Conservation (phyloP, 1,140 invertebrate species). For the Lordiphosa clarofinis region DNA sequence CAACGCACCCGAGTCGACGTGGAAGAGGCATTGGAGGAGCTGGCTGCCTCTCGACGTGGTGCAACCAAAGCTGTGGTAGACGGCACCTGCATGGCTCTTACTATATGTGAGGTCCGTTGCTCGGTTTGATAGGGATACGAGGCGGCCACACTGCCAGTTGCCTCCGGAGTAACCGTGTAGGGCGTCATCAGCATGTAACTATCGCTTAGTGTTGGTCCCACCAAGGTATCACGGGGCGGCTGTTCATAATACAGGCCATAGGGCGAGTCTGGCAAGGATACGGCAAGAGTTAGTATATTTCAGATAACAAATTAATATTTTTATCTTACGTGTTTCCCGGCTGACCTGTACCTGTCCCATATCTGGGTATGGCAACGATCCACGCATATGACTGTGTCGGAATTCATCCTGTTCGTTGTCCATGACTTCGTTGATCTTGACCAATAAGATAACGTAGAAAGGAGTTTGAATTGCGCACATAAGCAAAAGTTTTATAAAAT, state of each 20-base stretch:
- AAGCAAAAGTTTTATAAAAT: slow-evolving; percentile 8
- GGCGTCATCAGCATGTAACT: slow-evolving; percentile 48
- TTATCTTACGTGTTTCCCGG: slow-evolving; percentile 44
- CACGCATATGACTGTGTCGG: slow-evolving; percentile 42
- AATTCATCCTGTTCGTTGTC: slow-evolving; percentile 68
- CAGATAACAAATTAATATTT: background rate
- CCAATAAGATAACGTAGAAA: slow-evolving; percentile 4
- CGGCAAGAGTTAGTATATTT: background rate
- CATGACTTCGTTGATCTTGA: slow-evolving; percentile 30
- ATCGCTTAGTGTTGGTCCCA: slow-evolving; percentile 20
- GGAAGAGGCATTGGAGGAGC: slow-evolving; percentile 12
- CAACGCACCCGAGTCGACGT: slow-evolving; percentile 12
- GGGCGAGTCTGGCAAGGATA: slow-evolving; percentile 23
- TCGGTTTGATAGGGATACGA: slow-evolving; percentile 15
- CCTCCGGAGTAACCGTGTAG: slow-evolving; percentile 25
- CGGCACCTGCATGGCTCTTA: slow-evolving; percentile 9
- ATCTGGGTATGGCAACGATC: slow-evolving; percentile 31
- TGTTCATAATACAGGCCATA: slow-evolving; percentile 31
- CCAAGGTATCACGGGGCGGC: slow-evolving; percentile 27
- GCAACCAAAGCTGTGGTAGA: slow-evolving; percentile 16
- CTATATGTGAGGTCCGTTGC: background rate
- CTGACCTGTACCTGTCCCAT: slow-evolving; percentile 22
- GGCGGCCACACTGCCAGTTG: slow-evolving; percentile 2
- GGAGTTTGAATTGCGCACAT: slow-evolving; percentile 3
- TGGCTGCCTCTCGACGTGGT: slow-evolving; percentile 24